A percentile compares a stretch with the other conserved stretches of the same genome.
Conservation (phyloP, 2,888 invertebrate genomes). For the Athetis lepigone region DNA sequence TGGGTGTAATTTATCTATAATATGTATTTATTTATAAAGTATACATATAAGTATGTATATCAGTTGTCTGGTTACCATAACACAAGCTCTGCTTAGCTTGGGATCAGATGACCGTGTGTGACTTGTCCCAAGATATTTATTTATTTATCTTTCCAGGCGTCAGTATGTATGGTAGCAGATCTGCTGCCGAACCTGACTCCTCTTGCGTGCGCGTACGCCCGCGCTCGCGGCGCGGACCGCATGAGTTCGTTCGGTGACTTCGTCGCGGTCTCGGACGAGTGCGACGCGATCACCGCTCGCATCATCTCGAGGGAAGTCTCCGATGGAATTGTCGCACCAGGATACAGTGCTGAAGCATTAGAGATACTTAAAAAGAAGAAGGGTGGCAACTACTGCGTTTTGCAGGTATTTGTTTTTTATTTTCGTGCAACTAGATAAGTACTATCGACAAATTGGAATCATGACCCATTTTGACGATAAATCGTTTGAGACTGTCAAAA, state of each 20-base stretch:
- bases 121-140: not conserved
- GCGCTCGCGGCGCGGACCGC: slow-evolving; percentile 99
- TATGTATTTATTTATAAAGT: too few relatives aligned
- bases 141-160: slow-evolving; percentile 90
- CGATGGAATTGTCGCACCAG: slow-evolving; percentile 99
- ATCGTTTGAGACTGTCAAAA: too few relatives aligned
- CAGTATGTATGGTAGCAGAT: slow-evolving; percentile 98
- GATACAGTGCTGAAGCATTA: slow-evolving; percentile 95
- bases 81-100: too few relatives aligned
- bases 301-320: slow-evolving; percentile 98
- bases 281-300: slow-evolving; percentile 97
- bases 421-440: too few relatives aligned
- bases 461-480: too few relatives aligned
- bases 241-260: slow-evolving; percentile 99
- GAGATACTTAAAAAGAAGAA: slow-evolving; percentile 98
- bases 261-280: slow-evolving; percentile 97
- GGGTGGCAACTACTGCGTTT: slow-evolving; percentile 96
- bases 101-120: too few relatives aligned
- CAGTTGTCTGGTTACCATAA: too few relatives aligned
- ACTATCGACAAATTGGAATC: too few relatives aligned
- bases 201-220: slow-evolving; percentile 97
- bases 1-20: too few relatives aligned
- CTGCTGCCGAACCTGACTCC: slow-evolving; percentile 93
- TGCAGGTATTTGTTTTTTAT: slow-evolving; percentile 90
- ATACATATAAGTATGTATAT: too few relatives aligned